Percentiles rank a stretch among this genome's conserved stretches.
These are phyloP conservation scores for Aquatica leii DNA, from an alignment of 2,888 invertebrate genomes.

Conservation along the genomic window DNA sequence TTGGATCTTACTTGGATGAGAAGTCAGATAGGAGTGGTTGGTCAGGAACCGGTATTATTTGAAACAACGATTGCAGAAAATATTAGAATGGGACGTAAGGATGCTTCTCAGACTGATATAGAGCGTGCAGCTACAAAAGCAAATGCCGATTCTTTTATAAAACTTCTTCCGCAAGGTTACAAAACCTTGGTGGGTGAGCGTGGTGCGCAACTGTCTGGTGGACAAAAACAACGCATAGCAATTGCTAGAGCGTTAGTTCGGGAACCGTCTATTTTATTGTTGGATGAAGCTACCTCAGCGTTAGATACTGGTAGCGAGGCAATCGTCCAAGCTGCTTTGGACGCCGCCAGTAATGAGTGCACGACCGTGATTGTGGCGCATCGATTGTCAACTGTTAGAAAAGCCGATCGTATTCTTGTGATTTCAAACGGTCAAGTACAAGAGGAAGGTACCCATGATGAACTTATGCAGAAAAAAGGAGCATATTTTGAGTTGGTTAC, in stretches of 20 bases:
- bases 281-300: constrained; percentile 91
- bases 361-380: constrained; percentile 85
- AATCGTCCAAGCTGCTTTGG: too few species aligned
- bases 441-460: constrained; percentile 75
- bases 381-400: constrained; percentile 76
- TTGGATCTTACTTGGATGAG: constrained; percentile 80
- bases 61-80: constrained; percentile 82
- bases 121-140: constrained; percentile 76
- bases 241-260: constrained; percentile 87
- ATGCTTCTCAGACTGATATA: too few species aligned
- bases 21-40: constrained; percentile 83
- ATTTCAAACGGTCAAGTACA: constrained; percentile 72
- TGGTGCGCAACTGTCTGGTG: constrained; percentile 85
- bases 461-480: constrained; percentile 71
- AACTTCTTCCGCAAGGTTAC: constrained; percentile 80
- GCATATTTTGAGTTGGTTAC: constrained; percentile 75
- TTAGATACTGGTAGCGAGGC: constrained; percentile 72
- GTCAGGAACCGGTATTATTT: constrained; percentile 87
- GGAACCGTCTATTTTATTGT: constrained; percentile 77
- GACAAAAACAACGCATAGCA: constrained; percentile 91
- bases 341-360: constrained; percentile 73
- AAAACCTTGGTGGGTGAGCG: constrained; percentile 86
- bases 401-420: constrained; percentile 77
- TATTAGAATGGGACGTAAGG: constrained; percentile 76
- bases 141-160: constrained; percentile 81